Evolutionary conservation across 2,888 invertebrate genomes (phyloP).

Genomic region (Eucera pruinosa): DNA sequence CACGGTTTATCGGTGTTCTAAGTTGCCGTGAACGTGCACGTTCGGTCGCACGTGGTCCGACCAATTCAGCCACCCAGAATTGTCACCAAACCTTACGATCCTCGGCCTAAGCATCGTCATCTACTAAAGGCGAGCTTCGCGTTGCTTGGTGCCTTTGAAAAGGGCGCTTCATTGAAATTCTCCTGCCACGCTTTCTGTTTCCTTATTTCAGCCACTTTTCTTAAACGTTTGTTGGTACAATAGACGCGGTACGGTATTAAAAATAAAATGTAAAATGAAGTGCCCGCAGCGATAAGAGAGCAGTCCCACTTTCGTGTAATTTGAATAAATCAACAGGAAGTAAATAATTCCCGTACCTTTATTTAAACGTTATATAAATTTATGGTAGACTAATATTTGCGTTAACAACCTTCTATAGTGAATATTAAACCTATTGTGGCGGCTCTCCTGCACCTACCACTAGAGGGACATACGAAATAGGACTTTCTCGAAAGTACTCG

Average conservation of each 20-base stretch:
- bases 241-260: background rate
- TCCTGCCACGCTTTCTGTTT: slow-evolving; percentile 12
- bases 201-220: slow-evolving; percentile 8
- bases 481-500: no score
- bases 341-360: no score
- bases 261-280: no score
- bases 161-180: slow-evolving; percentile 16
- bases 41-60: slow-evolving; percentile 35
- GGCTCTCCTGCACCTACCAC: no score
- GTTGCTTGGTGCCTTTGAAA: slow-evolving; percentile 17
- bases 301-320: no score
- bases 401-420: no score
- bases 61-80: slow-evolving; percentile 63
- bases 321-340: no score
- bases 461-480: no score
- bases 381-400: no score
- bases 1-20: slow-evolving; percentile 58
- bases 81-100: slow-evolving; percentile 53
- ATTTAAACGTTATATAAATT: no score
- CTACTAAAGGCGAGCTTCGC: slow-evolving; percentile 42
- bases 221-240: background rate
- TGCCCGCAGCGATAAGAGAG: no score
- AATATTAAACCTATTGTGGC: no score
- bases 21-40: slow-evolving; percentile 47
- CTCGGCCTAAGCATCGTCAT: slow-evolving; percentile 51